Evolutionary conservation across 1,140 invertebrate species (phyloP), one percentile per base, ranked within the genome.

Genomic region (Aphaenogaster rudis): DNA sequence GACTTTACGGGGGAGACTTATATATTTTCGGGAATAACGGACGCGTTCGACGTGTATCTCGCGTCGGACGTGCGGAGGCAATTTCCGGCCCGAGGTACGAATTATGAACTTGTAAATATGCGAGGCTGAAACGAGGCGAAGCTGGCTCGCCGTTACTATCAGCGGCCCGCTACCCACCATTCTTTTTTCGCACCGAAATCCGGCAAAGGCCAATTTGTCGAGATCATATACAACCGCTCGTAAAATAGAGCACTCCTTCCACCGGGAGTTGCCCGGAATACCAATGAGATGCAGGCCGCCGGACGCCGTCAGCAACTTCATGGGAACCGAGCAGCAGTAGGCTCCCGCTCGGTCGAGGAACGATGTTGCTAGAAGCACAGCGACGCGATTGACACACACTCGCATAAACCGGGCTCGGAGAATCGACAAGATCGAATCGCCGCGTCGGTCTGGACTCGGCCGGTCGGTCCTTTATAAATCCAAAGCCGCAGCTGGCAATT

Each of bases 201-300:
- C 54, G 50, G 64, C 86, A 66, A 89, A 82, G 91, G 79, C 87
- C 92, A 93, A 93, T 93, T 93, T 93, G 93, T 93, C 92, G 87
- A 90, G 90, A 92, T 92, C 92, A 91, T 92, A 92, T 93, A 91
- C 85, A 92, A 84, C 84, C 86, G 90, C 88, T 93, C 91, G 92
- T 93, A 93, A 93, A 93, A 93, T 93, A 93, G 92, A 93, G 88
- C 92, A 90, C 88, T 88, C 86, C 72, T 78, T 89, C 80, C 78
- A 63, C 59, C 50, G 67, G 67, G 78, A 93, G 89, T 85, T 87
- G 67, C 36, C 63, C 88, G 80, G 92, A 93, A 93, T 93, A 91
- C 84, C 89, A 93, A 93, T 93, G 92, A 93, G 92, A 90, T 79
- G 57, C 66, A 67, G 79, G 82, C 36, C 63, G 77, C 42, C 80